Conservation (phyloP, 2,113 vertebrate species). For the Hippotragus niger region DNA sequence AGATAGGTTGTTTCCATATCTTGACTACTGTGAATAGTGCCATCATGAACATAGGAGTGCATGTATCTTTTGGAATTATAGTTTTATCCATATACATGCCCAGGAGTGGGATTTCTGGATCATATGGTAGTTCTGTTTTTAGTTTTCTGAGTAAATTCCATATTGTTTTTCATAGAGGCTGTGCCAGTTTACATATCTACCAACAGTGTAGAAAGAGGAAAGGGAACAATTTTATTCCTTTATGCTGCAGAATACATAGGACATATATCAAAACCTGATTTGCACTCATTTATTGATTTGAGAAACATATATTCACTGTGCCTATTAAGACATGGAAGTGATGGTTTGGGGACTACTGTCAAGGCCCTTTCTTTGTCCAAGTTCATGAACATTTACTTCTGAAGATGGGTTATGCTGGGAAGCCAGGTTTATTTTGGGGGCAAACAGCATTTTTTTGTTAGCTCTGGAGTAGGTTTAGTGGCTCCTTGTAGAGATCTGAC, state of each 20-base stretch:
- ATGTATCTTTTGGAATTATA: not conserved
- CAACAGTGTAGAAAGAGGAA: not conserved
- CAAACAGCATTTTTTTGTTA: not conserved
- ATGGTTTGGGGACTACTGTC: not conserved
- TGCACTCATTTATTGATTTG: not conserved
- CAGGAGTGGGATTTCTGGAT: not conserved
- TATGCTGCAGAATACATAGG: not conserved
- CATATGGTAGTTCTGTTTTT: not conserved
- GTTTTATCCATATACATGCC: not conserved
- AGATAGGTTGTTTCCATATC: not conserved
- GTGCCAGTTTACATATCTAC: not conserved
- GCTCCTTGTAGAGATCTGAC: not conserved
- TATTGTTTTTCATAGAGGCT: not conserved
- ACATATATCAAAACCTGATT: not conserved
- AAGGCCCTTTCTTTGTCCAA: not conserved
- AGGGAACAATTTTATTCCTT: not conserved
- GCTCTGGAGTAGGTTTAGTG: not conserved
- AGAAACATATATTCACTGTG: not conserved
- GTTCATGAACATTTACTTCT: not conserved
- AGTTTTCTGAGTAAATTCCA: not conserved
- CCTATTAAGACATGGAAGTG: not conserved
- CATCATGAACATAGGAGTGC: not conserved
- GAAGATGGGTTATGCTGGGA: not conserved
- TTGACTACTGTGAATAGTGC: not conserved
- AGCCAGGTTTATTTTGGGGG: not conserved